Percentiles rank a stretch among this genome's conserved stretches.
These are phyloP conservation scores for Agelaius tricolor DNA, from an alignment of 2,113 vertebrate genomes.

Conservation along the genomic window DNA sequence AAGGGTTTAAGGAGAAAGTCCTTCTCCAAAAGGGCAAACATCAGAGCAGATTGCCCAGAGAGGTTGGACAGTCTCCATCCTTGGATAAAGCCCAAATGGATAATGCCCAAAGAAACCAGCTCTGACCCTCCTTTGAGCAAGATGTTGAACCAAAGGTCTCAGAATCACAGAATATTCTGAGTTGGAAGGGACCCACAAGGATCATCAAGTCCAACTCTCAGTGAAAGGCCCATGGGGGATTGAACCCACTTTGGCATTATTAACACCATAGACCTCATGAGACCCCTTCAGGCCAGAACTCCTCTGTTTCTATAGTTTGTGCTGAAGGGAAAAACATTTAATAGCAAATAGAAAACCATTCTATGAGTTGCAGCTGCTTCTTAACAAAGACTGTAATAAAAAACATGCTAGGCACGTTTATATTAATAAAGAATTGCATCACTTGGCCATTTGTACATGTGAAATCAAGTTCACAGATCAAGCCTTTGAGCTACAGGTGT, in stretches of 20 bases:
- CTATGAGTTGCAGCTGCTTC: not conserved
- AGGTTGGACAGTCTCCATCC: not conserved
- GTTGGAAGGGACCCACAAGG: not conserved
- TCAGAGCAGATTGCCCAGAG: not conserved
- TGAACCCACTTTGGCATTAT: not conserved
- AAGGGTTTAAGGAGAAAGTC: not conserved
- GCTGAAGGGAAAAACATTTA: not conserved
- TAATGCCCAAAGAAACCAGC: not conserved
- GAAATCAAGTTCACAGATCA: not conserved
- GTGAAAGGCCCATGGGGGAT: not conserved
- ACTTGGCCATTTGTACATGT: not conserved
- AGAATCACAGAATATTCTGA: not conserved
- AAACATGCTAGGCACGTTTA: accelerated
- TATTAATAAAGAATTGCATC: not conserved
- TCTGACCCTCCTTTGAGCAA: not conserved
- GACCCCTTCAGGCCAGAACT: not conserved
- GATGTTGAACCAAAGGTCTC: not conserved
- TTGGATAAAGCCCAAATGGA: not conserved
- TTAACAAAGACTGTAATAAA: not conserved
- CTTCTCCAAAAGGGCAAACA: not conserved
- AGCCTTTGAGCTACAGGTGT: not conserved
- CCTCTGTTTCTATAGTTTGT: not conserved
- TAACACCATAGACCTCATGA: not conserved
- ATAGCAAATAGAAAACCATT: not conserved
- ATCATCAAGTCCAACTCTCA: not conserved